phyloP scores from a whole-genome alignment of 2,888 invertebrate genomes.

The Phaonia tiefii region DNA sequence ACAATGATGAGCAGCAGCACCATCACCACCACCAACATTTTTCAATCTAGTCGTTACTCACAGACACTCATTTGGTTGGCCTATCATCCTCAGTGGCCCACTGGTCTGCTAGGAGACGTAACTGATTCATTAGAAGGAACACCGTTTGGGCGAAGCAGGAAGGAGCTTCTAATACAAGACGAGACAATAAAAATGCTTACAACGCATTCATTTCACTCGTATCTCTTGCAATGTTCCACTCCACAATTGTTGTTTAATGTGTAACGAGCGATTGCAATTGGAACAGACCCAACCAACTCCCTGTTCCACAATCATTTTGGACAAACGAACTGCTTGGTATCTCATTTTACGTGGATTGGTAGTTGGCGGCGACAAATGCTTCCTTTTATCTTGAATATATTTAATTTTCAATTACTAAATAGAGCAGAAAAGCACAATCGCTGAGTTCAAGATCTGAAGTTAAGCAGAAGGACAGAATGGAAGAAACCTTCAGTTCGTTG shows the following conservation, averaged over 20 bases:
- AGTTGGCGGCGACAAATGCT: neutral
- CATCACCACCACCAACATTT: too few species aligned
- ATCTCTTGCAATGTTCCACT: constrained; percentile 1
- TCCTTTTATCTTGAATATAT: constrained; percentile 10
- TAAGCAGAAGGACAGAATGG: neutral
- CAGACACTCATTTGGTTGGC: neutral
- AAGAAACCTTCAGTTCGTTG: too few species aligned
- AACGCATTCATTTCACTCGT: constrained; percentile 9
- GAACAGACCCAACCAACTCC: too few species aligned
- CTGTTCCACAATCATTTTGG: too few species aligned
- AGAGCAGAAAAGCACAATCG: constrained; percentile 2
- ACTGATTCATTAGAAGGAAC: constrained; percentile 21
- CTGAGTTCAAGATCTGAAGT: neutral
- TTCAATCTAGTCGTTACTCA: neutral
- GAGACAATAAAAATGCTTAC: constrained; percentile 28
- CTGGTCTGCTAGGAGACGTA: neutral
- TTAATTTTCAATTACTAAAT: constrained; percentile 32
- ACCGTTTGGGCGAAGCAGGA: neutral
- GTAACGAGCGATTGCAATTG: neutral
- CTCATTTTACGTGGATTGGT: neutral
- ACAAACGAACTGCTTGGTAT: neutral
- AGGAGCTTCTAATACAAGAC: neutral
- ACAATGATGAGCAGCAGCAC: constrained; percentile 18
- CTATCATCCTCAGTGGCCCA: neutral
- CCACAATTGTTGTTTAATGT: constrained; percentile 4